These are phyloP conservation scores for Heterocephalus glaber DNA, from an alignment of 2,113 vertebrate genomes.

Conservation along the genomic window DNA sequence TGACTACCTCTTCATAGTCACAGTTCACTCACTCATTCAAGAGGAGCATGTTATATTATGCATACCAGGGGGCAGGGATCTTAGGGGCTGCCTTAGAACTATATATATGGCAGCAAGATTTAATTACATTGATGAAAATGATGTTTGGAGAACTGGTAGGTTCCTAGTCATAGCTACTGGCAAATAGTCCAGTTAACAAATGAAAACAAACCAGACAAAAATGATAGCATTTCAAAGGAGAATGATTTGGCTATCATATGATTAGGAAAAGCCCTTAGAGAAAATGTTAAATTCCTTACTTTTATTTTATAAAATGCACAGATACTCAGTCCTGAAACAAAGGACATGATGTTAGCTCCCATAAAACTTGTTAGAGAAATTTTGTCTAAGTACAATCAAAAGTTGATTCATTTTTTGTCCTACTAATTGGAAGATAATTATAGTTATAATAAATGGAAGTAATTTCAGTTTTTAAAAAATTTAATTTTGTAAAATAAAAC, in stretches of 20 bases:
- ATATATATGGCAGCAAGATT: neutral
- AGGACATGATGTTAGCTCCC: neutral
- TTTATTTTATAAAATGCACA: neutral
- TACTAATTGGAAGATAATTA: neutral
- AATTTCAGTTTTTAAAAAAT: neutral
- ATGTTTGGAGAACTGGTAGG: neutral
- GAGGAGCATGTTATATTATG: neutral
- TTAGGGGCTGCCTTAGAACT: neutral
- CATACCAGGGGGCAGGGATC: neutral
- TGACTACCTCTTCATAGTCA: neutral
- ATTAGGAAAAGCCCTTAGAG: neutral
- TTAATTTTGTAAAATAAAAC: neutral
- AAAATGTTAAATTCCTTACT: neutral
- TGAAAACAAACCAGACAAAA: neutral
- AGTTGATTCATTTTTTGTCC: neutral
- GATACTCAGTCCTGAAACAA: neutral
- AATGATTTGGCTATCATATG: neutral
- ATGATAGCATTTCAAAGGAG: neutral
- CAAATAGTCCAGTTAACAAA: neutral
- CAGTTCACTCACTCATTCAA: neutral
- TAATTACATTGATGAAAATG: neutral
- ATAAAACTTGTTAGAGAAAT: constrained; percentile 32
- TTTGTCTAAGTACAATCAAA: neutral
- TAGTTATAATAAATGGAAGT: neutral
- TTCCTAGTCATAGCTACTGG: neutral